These are phyloP conservation scores for Leguminivora glycinivorella DNA, from an alignment of 1,140 invertebrate species.

Conservation along the genomic window DNA sequence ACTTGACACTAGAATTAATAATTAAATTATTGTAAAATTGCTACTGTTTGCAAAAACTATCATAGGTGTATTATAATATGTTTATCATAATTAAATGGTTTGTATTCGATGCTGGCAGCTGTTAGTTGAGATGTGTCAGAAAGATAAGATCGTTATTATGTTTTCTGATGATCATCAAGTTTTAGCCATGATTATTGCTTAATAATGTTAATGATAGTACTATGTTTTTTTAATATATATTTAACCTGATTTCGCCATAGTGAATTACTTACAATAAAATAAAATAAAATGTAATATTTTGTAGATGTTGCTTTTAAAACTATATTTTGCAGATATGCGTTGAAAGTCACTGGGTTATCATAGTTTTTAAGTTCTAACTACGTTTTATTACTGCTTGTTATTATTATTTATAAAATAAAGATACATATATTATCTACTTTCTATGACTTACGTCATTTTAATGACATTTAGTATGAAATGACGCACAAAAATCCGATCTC, in stretches of 20 bases:
- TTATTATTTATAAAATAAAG: too few relatives aligned
- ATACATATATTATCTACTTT: too few relatives aligned
- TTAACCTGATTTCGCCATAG: neutral
- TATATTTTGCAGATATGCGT: too few relatives aligned
- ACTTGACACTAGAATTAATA: neutral
- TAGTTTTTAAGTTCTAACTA: too few relatives aligned
- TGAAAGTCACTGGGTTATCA: too few relatives aligned
- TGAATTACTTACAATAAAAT: too few relatives aligned
- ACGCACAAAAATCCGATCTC: too few relatives aligned
- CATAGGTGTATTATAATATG: neutral
- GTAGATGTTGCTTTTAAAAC: too few relatives aligned
- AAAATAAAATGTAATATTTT: too few relatives aligned
- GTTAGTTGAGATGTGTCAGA: neutral
- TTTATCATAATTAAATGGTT: conserved; percentile 19
- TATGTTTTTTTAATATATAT: neutral
- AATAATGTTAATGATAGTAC: neutral
- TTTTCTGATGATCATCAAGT: neutral
- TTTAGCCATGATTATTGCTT: neutral
- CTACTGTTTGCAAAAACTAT: conserved; percentile 8
- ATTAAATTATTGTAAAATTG: neutral
- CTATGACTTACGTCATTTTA: too few relatives aligned
- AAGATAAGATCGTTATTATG: neutral
- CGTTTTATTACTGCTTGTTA: too few relatives aligned
- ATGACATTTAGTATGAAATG: too few relatives aligned
- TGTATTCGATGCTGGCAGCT: conserved; percentile 4